phyloP scores from a whole-genome alignment of 2,113 vertebrate species.

The Balaeniceps rex region DNA sequence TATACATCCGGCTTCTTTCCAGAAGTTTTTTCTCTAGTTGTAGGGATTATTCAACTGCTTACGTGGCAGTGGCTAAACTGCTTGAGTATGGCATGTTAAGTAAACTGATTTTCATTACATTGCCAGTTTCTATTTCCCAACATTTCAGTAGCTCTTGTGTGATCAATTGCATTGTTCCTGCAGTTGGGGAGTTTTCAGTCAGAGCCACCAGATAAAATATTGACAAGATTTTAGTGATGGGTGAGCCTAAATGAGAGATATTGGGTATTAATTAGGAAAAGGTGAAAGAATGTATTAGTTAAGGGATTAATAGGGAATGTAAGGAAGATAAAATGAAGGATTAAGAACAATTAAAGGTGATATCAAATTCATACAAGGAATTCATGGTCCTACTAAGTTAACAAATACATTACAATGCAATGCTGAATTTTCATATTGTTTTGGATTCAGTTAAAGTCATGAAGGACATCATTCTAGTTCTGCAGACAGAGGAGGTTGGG shows the following conservation, averaged over 20 bases:
- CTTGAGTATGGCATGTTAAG: not conserved
- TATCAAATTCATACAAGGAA: not conserved
- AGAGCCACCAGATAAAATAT: not conserved
- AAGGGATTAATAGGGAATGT: not conserved
- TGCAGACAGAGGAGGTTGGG: not conserved
- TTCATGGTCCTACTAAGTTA: not conserved
- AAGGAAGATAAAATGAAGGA: not conserved
- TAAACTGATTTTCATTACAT: not conserved
- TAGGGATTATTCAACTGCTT: not conserved
- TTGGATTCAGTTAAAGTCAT: not conserved
- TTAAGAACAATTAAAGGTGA: not conserved
- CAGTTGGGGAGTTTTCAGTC: not conserved
- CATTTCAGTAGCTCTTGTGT: not conserved
- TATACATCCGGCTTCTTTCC: not conserved
- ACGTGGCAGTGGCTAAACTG: not conserved
- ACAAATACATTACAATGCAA: not conserved
- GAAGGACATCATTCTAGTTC: not conserved
- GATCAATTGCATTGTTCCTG: not conserved
- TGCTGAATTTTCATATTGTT: not conserved
- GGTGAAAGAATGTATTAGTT: not conserved
- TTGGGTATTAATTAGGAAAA: not conserved
- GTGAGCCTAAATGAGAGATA: not conserved
- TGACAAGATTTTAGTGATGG: not conserved
- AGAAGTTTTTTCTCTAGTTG: not conserved
- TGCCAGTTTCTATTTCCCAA: not conserved